Conservation (phyloP, 1,140 invertebrate genomes). For the Solen grandis region DNA sequence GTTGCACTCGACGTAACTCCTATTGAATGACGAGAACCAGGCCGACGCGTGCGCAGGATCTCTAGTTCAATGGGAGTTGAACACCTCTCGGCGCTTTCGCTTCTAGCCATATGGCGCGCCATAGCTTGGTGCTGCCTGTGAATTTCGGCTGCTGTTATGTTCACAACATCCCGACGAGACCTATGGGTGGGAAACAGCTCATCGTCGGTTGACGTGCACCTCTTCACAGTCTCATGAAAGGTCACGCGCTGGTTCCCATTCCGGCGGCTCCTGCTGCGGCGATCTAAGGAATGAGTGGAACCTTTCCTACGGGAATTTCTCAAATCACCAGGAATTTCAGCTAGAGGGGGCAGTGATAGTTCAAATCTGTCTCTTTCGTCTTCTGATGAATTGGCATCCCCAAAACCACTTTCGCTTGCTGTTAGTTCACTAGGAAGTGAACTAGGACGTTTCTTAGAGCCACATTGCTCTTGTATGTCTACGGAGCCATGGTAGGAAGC, state of each 20-base stretch:
- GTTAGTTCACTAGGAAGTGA: slow-evolving; percentile 55
- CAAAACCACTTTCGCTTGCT: slow-evolving; percentile 55
- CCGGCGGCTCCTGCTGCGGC: slow-evolving; percentile 29
- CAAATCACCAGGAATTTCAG: slow-evolving; percentile 44
- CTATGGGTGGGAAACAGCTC: slow-evolving; percentile 20
- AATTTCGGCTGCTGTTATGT: slow-evolving; percentile 28
- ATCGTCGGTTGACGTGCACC: slow-evolving; percentile 55
- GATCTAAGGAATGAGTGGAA: slow-evolving; percentile 51
- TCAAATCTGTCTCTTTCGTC: slow-evolving; percentile 54
- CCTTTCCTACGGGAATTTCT: slow-evolving; percentile 34
- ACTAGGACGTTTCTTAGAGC: slow-evolving; percentile 44
- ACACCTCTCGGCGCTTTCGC: not conserved
- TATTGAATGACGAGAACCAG: slow-evolving; percentile 25
- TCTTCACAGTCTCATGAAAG: slow-evolving; percentile 66
- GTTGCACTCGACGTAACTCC: not conserved
- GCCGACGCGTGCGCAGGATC: not conserved
- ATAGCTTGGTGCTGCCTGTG: not conserved
- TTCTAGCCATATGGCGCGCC: not conserved
- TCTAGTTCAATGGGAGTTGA: slow-evolving; percentile 24
- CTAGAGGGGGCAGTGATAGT: slow-evolving; percentile 50
- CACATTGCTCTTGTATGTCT: slow-evolving; percentile 32
- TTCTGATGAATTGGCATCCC: slow-evolving; percentile 50
- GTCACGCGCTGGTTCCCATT: slow-evolving; percentile 68
- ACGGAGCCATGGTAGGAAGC: slow-evolving; percentile 57
- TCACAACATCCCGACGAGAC: not conserved